Evolutionary conservation across 2,888 invertebrate species (phyloP), one percentile per base, ranked within the genome.

Genomic region (Drosophila anomelani): DNA sequence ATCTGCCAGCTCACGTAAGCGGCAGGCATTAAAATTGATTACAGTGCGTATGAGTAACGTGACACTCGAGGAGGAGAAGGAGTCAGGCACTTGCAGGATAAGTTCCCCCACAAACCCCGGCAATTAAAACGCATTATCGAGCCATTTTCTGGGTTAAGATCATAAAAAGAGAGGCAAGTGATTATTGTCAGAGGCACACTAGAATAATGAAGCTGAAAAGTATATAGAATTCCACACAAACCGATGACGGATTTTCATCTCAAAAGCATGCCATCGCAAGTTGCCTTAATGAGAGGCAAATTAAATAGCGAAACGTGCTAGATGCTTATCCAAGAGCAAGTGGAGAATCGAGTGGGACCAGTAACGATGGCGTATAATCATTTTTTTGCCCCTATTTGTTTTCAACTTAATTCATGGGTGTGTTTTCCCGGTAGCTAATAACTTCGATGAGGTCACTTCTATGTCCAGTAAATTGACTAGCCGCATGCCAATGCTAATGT

Each of bases 21-120:
- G 73, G 71, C 70, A 61, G 66, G 81, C 85, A 84, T 90, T 85
- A 89, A 90, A 90, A 89, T 90, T 90, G 91, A 90, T 90, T 91
- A 84, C 80, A 80, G 58, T 80, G 72, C 78, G 80, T 83, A 85
- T 84, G 78, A 55, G 67, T 56, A 68, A 68, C 70, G 67, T 68
- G 67, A 69, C 70, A 56, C 26, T 41, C 41, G 23, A 20, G 26
- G 23, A 61, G 29, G 29, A 29, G 20, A 20, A 20, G 44, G 62
- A 66, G 60, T 44, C 36, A 41, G 32, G 32, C 79, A 58, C 49
- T 38, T 17, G 38, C 44, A 58, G 71, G 59, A 75, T 61, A 44
- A 39, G 49, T 32, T 39, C 15, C 7, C 20, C 36, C 58, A 17
- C 58, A 51, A 34, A 36, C n/a, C 41, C 29, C 41, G 47, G 15